Evolutionary conservation across 2,113 vertebrate genomes (phyloP).

Genomic region (Psilopogon haemacephalus): DNA sequence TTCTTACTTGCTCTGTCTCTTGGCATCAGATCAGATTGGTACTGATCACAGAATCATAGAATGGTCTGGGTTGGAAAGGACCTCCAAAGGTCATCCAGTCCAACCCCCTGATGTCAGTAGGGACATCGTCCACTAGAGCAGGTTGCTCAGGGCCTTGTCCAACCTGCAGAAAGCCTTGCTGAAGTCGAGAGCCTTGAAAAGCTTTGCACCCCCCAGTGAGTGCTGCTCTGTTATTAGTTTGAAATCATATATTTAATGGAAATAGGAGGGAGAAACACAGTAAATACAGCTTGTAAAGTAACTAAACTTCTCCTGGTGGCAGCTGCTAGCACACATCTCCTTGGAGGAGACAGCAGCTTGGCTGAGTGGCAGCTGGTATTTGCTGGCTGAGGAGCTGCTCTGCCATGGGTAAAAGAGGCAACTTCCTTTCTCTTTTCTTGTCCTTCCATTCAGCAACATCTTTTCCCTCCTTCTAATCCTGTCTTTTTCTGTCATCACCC

Average conservation of each 20-base stretch:
- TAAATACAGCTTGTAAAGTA: conserved; percentile 11
- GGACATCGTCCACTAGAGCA: no score
- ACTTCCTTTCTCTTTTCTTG: conserved; percentile 2
- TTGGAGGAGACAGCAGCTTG: conserved; percentile 19
- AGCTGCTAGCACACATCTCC: neutral
- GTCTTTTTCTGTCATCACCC: neutral
- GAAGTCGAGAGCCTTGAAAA: neutral
- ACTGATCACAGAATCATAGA: no score
- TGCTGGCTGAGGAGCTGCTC: conserved; percentile 40
- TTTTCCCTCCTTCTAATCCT: conserved; percentile 34
- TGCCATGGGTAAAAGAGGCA: neutral
- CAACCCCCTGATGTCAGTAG: no score
- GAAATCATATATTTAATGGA: neutral
- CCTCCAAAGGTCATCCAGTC: no score
- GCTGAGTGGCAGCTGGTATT: conserved; percentile 27
- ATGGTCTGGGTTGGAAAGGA: no score
- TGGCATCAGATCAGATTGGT: neutral
- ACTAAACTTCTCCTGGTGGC: neutral
- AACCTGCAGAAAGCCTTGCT: neutral
- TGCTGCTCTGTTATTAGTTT: neutral
- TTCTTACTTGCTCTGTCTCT: neutral
- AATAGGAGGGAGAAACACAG: neutral
- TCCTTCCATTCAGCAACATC: neutral
- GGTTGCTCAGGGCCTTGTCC: no score
- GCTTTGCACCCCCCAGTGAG: neutral